phyloP scores from a whole-genome alignment of 2,113 vertebrate species.

The Heliornis fulica region DNA sequence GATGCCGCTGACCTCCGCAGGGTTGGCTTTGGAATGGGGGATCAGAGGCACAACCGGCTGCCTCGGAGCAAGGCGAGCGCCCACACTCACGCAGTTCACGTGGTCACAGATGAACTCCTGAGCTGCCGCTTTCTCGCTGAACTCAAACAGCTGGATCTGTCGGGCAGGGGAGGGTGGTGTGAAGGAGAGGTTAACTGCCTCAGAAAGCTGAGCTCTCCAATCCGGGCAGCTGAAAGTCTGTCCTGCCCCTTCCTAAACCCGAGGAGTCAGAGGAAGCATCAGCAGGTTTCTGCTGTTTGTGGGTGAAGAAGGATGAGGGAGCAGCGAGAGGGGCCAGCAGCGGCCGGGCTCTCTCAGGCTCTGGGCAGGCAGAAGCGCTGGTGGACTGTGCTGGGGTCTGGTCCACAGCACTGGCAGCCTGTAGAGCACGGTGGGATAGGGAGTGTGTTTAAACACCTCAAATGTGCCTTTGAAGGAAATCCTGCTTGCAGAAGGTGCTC shows the following conservation, averaged over 20 bases:
- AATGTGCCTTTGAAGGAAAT: not conserved
- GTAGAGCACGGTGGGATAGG: no score
- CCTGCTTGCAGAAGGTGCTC: accelerated
- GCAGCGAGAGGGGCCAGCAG: not conserved
- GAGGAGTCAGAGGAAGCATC: not conserved
- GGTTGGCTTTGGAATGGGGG: not conserved
- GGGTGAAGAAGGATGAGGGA: not conserved
- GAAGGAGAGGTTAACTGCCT: not conserved
- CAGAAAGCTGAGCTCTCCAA: not conserved
- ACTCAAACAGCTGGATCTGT: slow-evolving; percentile 84
- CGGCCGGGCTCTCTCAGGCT: not conserved
- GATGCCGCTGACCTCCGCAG: not conserved
- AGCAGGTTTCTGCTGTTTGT: not conserved
- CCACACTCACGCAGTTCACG: slow-evolving; percentile 79
- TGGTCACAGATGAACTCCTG: slow-evolving; percentile 81
- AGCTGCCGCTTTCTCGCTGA: slow-evolving; percentile 74
- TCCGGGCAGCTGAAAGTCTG: no score
- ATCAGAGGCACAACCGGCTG: no score
- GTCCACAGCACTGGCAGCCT: no score
- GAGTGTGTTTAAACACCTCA: not conserved
- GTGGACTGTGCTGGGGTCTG: not conserved
- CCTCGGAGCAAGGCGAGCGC: no score
- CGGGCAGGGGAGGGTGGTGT: not conserved
- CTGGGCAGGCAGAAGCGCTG: not conserved
- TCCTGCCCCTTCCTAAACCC: not conserved